Conservation (phyloP, 2,888 invertebrate genomes). For the Nematopogon swammerdamellus region DNA sequence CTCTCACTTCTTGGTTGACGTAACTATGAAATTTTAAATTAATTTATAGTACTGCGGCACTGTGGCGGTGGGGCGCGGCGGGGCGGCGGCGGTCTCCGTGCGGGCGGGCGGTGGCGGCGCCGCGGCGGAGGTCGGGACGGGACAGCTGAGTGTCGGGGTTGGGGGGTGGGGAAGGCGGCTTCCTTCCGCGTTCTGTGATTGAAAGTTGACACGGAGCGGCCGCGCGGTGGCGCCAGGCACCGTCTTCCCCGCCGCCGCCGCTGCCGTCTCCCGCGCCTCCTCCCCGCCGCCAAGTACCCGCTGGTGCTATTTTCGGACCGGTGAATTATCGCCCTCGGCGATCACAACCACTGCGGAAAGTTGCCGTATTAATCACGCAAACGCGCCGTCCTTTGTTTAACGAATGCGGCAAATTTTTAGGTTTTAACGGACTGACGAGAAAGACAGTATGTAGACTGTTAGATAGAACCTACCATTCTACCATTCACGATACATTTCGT, state of each 20-base stretch:
- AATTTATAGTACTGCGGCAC: neutral
- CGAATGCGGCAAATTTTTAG: neutral
- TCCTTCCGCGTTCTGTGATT: constrained; percentile 48
- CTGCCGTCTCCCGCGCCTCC: no score
- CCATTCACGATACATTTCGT: no score
- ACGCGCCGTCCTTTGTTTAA: constrained; percentile 22
- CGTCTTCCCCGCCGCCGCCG: neutral
- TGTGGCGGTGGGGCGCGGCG: neutral
- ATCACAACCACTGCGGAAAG: constrained; percentile 35
- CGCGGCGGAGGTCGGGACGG: constrained; percentile 22
- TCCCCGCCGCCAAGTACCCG: no score
- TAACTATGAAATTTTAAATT: no score
- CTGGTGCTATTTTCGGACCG: constrained; percentile 41
- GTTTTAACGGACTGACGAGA: neutral
- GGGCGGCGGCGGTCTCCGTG: constrained; percentile 11
- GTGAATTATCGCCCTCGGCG: constrained; percentile 45
- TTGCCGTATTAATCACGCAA: constrained; percentile 47
- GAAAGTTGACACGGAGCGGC: constrained; percentile 50
- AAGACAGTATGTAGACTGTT: no score
- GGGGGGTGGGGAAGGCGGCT: constrained; percentile 19
- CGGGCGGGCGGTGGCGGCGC: constrained; percentile 4
- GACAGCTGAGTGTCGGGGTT: constrained; percentile 43
- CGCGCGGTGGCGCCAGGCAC: constrained; percentile 49
- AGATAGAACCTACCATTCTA: no score
- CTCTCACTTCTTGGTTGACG: no score